Conservation (phyloP, 1,140 invertebrate genomes). For the Trypoxylus dichotomus region DNA sequence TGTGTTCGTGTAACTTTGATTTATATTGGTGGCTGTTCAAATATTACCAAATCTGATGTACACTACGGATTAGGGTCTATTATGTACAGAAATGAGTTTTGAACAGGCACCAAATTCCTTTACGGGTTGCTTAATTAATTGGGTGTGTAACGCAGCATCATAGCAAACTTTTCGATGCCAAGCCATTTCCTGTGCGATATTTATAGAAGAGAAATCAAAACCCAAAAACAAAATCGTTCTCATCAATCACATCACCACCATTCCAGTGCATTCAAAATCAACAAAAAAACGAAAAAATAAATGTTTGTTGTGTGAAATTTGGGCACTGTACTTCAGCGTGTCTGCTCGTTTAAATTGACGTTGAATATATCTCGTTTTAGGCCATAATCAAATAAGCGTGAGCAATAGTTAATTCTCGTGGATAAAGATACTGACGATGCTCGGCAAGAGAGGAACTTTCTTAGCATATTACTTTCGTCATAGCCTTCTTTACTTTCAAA, state of each 20-base stretch:
- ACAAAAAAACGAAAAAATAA: not conserved
- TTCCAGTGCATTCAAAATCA: not conserved
- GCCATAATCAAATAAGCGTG: not conserved
- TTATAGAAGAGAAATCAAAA: not conserved
- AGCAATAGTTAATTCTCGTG: not conserved
- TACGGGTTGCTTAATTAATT: not conserved
- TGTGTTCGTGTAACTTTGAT: not conserved
- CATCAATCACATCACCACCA: not conserved
- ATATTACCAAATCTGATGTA: not conserved
- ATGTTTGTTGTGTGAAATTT: not conserved
- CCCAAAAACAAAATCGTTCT: not conserved
- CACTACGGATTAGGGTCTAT: not conserved
- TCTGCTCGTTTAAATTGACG: not conserved
- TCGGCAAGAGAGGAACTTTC: not conserved
- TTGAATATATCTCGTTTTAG: not conserved
- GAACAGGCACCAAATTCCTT: not conserved
- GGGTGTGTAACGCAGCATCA: not conserved
- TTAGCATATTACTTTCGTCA: not conserved
- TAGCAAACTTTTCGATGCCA: not conserved
- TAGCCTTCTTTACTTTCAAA: not conserved
- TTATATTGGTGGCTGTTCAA: not conserved
- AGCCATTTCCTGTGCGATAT: not conserved
- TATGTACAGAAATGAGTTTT: not conserved
- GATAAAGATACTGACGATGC: too few species aligned
- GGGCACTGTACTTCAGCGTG: not conserved